These are phyloP conservation scores for Esperia sulphurella DNA, from an alignment of 2,888 invertebrate species.

Conservation along the genomic window DNA sequence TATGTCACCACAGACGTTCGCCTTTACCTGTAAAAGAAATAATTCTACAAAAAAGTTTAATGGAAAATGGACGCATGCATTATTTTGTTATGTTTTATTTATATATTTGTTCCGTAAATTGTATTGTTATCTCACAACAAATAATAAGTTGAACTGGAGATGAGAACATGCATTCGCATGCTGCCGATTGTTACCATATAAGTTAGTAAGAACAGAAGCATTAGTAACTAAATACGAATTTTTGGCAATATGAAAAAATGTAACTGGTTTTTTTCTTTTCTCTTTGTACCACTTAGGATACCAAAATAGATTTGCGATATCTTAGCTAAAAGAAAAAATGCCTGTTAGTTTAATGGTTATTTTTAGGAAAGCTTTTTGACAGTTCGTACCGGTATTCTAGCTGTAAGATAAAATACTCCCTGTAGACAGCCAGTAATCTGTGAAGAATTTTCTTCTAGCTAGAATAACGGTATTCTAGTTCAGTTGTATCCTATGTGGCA, in stretches of 20 bases:
- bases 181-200: too few relatives aligned
- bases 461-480: too few relatives aligned
- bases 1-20: conserved; percentile 49
- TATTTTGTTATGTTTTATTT: conserved; percentile 1
- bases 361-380: too few relatives aligned
- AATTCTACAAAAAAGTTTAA: conserved; percentile 9
- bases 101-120: conserved; percentile 23
- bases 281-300: too few relatives aligned
- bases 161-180: conserved; percentile 49
- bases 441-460: too few relatives aligned
- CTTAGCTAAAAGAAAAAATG: too few relatives aligned
- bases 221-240: conserved; percentile 20
- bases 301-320: too few relatives aligned
- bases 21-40: conserved; percentile 47
- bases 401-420: too few relatives aligned
- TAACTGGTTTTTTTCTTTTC: conserved; percentile 8
- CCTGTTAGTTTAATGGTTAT: too few relatives aligned
- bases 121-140: conserved; percentile 76
- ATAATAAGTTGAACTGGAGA: conserved; percentile 51
- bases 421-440: too few relatives aligned
- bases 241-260: conserved; percentile 33
- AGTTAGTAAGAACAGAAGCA: conserved; percentile 10
- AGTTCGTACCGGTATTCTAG: too few relatives aligned
- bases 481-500: too few relatives aligned
- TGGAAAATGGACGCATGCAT: not conserved